Evolutionary conservation across 2,113 vertebrate species (phyloP).

Genomic region (Otocyon megalotis): DNA sequence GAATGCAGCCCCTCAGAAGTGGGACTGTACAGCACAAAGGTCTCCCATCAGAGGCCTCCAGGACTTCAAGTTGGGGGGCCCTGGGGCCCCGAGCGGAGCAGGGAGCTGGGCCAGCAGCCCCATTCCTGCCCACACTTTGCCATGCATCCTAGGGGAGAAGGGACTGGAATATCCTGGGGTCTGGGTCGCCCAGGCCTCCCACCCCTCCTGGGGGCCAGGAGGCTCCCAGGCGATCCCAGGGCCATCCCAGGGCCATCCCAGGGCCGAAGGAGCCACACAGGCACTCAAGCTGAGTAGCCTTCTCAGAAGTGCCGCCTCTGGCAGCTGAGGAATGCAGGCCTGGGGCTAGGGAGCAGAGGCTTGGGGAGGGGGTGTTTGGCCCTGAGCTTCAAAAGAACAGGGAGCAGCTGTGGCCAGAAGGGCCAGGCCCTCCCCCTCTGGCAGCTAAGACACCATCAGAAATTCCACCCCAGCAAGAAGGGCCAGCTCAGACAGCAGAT

Average conservation of each 20-base stretch:
- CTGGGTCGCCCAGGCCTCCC: not conserved
- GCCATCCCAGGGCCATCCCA: not conserved
- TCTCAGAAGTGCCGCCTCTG: not conserved
- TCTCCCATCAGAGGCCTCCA: not conserved
- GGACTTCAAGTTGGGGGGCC: not conserved
- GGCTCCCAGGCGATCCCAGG: not conserved
- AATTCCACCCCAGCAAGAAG: conserved; percentile 78
- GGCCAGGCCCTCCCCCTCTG: not conserved
- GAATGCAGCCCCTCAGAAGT: not conserved
- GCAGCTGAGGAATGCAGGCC: conserved; percentile 71
- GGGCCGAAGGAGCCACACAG: not conserved
- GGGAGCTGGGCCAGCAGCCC: not conserved
- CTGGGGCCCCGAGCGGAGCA: not conserved
- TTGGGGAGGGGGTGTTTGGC: not conserved
- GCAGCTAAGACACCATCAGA: conserved; percentile 60
- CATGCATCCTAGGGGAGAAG: not conserved
- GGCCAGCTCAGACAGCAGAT: conserved; percentile 82
- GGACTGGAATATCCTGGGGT: not conserved
- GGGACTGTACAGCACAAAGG: not conserved
- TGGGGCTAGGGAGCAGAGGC: not conserved
- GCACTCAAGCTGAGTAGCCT: not conserved
- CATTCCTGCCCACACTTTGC: not conserved
- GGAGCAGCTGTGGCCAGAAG: conserved; percentile 76
- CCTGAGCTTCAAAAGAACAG: conserved; percentile 50
- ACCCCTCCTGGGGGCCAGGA: not conserved